These are phyloP conservation scores for Sphaerophoria taeniata DNA, from an alignment of 2,888 invertebrate genomes.

Conservation along the genomic window DNA sequence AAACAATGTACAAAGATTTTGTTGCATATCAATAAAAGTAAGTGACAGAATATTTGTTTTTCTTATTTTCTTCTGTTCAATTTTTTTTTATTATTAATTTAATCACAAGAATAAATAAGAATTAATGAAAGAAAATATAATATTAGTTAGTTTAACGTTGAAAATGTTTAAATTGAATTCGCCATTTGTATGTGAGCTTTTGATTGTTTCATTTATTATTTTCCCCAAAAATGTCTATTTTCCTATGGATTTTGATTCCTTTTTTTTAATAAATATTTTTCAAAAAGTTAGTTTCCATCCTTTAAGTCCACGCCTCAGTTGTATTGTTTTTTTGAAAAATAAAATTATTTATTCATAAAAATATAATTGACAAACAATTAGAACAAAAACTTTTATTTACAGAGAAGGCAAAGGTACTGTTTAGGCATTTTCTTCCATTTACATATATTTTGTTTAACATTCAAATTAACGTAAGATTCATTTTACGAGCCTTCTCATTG, in stretches of 20 bases:
- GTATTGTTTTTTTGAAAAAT: constrained; percentile 30
- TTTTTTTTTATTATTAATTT: constrained; percentile 36
- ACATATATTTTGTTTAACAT: constrained; percentile 60
- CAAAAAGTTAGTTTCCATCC: constrained; percentile 16
- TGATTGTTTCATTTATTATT: constrained; percentile 48
- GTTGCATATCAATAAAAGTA: constrained; percentile 25
- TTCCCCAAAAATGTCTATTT: constrained; percentile 39
- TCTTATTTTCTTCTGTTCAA: constrained; percentile 14
- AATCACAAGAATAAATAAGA: constrained; percentile 72
- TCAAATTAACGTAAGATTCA: constrained; percentile 50
- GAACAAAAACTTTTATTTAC: constrained; percentile 26
- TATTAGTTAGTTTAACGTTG: constrained; percentile 50
- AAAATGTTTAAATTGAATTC: constrained; percentile 67
- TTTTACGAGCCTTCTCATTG: constrained; percentile 37
- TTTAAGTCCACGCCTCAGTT: constrained; percentile 18
- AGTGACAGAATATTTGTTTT: constrained; percentile 7
- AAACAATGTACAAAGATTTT: constrained; percentile 43
- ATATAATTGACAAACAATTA: constrained; percentile 4
- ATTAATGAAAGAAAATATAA: constrained; percentile 58
- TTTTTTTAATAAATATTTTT: constrained; percentile 66
- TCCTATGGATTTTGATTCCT: neutral
- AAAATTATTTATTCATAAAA: neutral
- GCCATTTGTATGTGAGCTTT: constrained; percentile 46
- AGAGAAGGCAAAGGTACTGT: constrained; percentile 72
- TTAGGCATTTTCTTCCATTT: constrained; percentile 61